Evolutionary conservation across 2,888 invertebrate genomes (phyloP), one percentile per base, ranked within the genome.

Genomic region (Parnassius glacialis): DNA sequence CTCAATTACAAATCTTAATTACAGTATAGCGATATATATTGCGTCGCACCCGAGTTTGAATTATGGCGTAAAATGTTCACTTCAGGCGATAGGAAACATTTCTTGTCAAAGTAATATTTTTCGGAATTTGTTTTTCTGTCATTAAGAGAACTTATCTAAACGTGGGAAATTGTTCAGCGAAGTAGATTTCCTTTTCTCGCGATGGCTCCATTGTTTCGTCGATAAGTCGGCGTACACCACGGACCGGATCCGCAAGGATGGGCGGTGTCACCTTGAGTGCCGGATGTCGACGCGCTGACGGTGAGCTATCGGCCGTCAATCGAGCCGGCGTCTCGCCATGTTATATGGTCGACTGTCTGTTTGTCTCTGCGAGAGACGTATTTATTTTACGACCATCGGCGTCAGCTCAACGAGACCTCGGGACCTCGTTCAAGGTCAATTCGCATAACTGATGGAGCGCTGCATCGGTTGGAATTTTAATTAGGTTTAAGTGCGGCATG

Each of bases 231-330:
- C 69, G 68, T 74, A 73, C 70, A 65, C 69, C 69, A 65, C 67
- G 70, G 81, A 82, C 83, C 83, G 85, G 84, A 84, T 85, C 84
- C 82, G 87, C 84, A 85, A 87, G 85, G 89, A 90, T 88, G 83
- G 81, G 71, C 72, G 70, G 84, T 84, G 87, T 90, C 90, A 90
- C 90, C 90, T 90, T 90, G 90, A 84, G 80, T 84, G 85, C 88
- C 90, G 90, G 90, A 90, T 87, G 86, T 83, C 85, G 83, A 71
- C 78, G 69, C 80, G 83, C 85, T 83, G 86, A 74, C 79, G 77
- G 67, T 83, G 84, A 75, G 87, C 83, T 90, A 90, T 90, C 88
- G 88, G 76, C 83, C 87, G 88, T 86, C 90, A 84, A 90, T 91
- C 90, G 88, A 82, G 78, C 80, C 79, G 84, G 80, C 81, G 83